Evolutionary conservation across 2,797 vertebrate species (phyloP), one percentile per base, ranked within the genome.

Genomic region (Sebastes matsubarae): DNA sequence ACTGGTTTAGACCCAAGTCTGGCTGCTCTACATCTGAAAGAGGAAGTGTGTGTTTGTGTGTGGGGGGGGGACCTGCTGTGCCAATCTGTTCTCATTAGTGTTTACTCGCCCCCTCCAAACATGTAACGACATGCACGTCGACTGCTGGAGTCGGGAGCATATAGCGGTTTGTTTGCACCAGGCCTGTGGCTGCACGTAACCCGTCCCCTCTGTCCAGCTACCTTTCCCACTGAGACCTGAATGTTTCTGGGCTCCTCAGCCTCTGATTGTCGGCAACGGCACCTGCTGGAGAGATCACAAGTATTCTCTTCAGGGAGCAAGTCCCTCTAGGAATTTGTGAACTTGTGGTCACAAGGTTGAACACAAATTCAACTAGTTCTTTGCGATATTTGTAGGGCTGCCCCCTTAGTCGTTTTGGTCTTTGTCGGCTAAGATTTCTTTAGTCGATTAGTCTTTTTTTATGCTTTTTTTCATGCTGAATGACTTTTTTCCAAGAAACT

Each of bases 31-130:
- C 74, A 79, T 83, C 83, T 87, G 77, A 87, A 83, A 84, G 76
- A 80, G 58, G 57, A 68, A 76, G 66, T 72, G 30, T 88, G 70
- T 87, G 79, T 79, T 12, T 69, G 81, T 82, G 75, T 32, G 24
- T 4, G 20, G 54, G 52, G 22, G 24, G 63, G 66, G 29, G 75
- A 12, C 75, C 86, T 81, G 82, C 91, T 87, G 90, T 84, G 90
- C 75, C 84, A 90, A 89, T 90, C 91, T 92, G 92, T 90, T 89
- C 68, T 87, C 83, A 86, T 92, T 90, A 85, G 77, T 87, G 84
- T 89, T 90, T 75, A 82, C 87, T 87, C 18, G 54, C 75, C 77
- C 76, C 80, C 82, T 83, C 86, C 80, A 89, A 91, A 90, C 81
- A 22, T 83, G 82, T 64, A 78, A 77, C 80, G 55, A 88, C 88